Conservation (phyloP, 2,797 vertebrate species). For the Gobio occitaniae region DNA sequence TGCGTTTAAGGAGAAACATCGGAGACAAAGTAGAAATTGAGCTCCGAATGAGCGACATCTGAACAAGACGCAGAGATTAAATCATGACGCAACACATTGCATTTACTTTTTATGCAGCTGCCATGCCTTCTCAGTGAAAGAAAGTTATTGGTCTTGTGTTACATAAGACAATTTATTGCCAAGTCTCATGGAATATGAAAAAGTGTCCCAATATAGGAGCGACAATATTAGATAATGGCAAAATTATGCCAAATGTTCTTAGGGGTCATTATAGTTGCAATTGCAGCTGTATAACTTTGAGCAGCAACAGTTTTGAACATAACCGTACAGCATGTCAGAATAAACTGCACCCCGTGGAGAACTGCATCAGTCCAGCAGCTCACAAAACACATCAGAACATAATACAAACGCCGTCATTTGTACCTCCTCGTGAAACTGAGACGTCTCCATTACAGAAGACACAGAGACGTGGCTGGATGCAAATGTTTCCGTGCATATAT, state of each 20-base stretch:
- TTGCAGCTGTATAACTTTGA: background rate
- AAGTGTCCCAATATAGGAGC: background rate
- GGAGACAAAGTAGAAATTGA: background rate
- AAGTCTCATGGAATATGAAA: background rate
- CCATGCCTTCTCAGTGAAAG: background rate
- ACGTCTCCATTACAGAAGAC: slow-evolving; percentile 10
- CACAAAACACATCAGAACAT: slow-evolving; percentile 9
- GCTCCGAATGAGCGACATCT: background rate
- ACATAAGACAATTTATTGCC: slow-evolving; percentile 19
- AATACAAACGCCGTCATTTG: background rate
- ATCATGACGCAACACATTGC: background rate
- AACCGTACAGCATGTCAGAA: slow-evolving; percentile 12
- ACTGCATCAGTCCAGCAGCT: slow-evolving; percentile 13
- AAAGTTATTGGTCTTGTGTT: background rate
- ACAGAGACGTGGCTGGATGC: background rate
- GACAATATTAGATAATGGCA: slow-evolving; percentile 31
- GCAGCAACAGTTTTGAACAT: background rate
- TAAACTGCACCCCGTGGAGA: slow-evolving; percentile 25
- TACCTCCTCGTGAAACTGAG: background rate
- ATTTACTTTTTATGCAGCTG: background rate
- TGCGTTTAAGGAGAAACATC: background rate
- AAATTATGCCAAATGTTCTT: slow-evolving; percentile 42
- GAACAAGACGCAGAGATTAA: background rate
- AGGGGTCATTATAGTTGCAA: slow-evolving; percentile 29
- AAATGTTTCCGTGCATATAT: background rate